Percentiles rank a stretch among this genome's conserved stretches.
Conservation (phyloP, 2,113 vertebrate species). For the Dipodomys stephensi region DNA sequence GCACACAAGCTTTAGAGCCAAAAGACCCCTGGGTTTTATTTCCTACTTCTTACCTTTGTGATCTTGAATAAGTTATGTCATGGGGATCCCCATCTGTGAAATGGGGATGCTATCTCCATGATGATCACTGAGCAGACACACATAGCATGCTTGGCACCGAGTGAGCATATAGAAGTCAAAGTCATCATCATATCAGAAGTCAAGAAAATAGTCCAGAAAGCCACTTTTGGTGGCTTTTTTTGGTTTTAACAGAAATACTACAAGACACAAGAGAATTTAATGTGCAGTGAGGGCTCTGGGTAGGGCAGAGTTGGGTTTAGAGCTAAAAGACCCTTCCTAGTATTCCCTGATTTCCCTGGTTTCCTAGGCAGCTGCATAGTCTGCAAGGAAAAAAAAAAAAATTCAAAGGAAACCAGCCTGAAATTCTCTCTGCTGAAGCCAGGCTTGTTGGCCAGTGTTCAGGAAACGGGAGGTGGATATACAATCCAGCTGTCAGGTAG, state of each 20-base stretch:
- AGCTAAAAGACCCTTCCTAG: not conserved
- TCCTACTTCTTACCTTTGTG: not conserved
- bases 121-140: not conserved
- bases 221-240: not conserved
- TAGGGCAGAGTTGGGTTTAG: not conserved
- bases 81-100: not conserved
- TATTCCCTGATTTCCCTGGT: not conserved
- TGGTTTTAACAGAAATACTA: constrained; percentile 37
- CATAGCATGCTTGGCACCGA: not conserved
- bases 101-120: not conserved
- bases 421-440: not conserved
- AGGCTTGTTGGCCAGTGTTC: not conserved
- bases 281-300: not conserved
- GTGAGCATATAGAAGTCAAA: not conserved
- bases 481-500: not conserved
- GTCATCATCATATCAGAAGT: not conserved
- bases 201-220: constrained; percentile 19
- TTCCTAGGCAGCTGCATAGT: not conserved
- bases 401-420: not conserved
- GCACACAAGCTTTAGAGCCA: not conserved
- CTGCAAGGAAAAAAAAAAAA: not conserved
- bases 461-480: not conserved
- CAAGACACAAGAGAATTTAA: not conserved
- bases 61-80: not conserved
- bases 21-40: constrained; percentile 4